phyloP scores from a whole-genome alignment of 30 jellyfish, hydroid and myxozoan species.

The Calvadosia cruxmelitensis region DNA sequence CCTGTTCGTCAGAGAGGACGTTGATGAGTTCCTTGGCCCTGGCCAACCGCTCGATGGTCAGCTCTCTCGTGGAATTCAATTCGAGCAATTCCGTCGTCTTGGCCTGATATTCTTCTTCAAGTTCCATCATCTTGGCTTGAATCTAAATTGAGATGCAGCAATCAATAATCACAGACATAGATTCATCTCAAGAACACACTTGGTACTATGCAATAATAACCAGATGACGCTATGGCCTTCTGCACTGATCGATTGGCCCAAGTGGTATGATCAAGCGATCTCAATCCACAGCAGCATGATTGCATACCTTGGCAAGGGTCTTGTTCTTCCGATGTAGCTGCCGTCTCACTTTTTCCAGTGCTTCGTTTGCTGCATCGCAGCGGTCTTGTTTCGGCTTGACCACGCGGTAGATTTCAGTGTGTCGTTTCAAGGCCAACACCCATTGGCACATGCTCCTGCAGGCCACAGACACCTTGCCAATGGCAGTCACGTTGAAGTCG shows the following conservation, averaged over 20 bases:
- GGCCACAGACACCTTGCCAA: conserved; percentile 81
- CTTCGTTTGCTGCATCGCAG: conserved; percentile 76
- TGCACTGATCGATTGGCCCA: background rate
- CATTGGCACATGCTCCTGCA: conserved; percentile 89
- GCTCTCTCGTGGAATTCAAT: conserved; percentile 39
- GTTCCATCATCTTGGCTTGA: conserved; percentile 47
- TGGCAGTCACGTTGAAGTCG: conserved; percentile 70
- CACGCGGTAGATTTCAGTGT: conserved; percentile 69
- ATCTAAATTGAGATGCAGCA: no score
- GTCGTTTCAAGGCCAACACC: conserved; percentile 79
- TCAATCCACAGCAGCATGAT: background rate
- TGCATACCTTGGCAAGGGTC: conserved; percentile 43
- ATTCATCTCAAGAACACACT: no score
- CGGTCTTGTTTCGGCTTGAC: conserved; percentile 70
- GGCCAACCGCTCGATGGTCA: conserved; percentile 42
- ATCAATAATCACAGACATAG: no score
- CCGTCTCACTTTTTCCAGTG: conserved; percentile 43
- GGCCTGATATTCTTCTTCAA: conserved; percentile 37
- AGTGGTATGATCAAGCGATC: background rate
- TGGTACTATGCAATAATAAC: no score
- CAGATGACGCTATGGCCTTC: no score
- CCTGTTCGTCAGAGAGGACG: conserved; percentile 82
- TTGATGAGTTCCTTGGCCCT: conserved; percentile 64
- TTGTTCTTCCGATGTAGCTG: conserved; percentile 41
- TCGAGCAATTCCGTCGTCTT: conserved; percentile 44